Conservation (phyloP, 2,888 invertebrate genomes). For the Tineola bisselliella region DNA sequence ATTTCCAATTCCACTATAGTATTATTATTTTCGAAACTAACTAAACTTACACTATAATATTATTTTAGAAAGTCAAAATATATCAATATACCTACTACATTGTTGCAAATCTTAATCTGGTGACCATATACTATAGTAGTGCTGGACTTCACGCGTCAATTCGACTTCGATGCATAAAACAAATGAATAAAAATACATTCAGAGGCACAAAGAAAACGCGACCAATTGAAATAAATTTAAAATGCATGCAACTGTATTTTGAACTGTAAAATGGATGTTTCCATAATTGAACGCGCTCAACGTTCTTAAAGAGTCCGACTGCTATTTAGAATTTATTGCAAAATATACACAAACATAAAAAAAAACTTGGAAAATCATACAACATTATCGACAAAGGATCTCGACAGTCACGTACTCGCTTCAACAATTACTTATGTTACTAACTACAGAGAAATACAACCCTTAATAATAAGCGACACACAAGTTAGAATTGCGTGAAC, state of each 20-base stretch:
- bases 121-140: too few relatives aligned
- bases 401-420: not conserved
- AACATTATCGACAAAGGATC: slow-evolving; percentile 7
- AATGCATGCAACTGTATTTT: not conserved
- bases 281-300: not conserved
- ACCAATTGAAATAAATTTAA: not conserved
- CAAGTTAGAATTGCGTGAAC: not conserved
- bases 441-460: not conserved
- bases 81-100: too few relatives aligned
- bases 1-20: too few relatives aligned
- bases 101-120: too few relatives aligned
- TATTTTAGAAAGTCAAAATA: too few relatives aligned
- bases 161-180: too few relatives aligned
- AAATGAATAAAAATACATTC: too few relatives aligned
- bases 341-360: not conserved
- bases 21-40: too few relatives aligned
- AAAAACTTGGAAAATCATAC: slow-evolving; percentile 5
- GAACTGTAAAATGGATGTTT: not conserved
- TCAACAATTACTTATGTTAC: not conserved
- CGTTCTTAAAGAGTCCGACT: not conserved
- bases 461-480: not conserved
- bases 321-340: not conserved
- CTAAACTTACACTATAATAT: too few relatives aligned
- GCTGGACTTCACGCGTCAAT: too few relatives aligned
- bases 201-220: too few relatives aligned